Base-by-base conservation (phyloP, 1,140 invertebrate species). In the Bombus pascuorum region DNA sequence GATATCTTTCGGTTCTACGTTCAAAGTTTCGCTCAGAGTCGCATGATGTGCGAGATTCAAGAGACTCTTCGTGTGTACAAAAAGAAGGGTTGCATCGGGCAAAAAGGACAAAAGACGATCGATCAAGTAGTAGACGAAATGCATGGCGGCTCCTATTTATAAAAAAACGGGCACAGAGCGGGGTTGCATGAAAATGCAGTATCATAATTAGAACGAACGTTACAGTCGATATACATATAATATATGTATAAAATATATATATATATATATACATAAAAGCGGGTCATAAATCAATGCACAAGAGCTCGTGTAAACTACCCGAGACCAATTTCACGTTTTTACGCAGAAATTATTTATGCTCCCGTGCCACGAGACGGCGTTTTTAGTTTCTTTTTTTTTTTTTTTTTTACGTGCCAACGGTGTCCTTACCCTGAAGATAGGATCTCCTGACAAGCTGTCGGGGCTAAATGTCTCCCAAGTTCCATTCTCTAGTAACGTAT, bases 401-500 rank as follows among this genome's bases (percentile, higher is more conserved):
- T 86, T 72, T 53, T 62, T 73, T 75, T 90, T 88, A 90, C 89
- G 89, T 90, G 89, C 88, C 81, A 87, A 66, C 77, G 75, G 66
- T 90, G 72, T 90, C 73, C 95, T 96, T 96, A 96, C 95, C 95
- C 95, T 95, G 92, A 95, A 95, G 91, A 95, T 92, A 93, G 92
- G 95, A 93, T 95, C 95, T 93, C 95, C 96, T 92, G 94, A 94
- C 90, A 96, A 93, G 91, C 94, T 95, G 91, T 95, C 94, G 89
- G 95, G 95, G 93, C 94, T 95, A 95, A 96, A 96, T 93, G 93
- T 96, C 94, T 96, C 96, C 96, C 96, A 97, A 91, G 95, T 95
- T 91, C 96, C 96, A 94, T 96, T 96, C 91, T 96, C 96, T 91
- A 96, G 94, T 92, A 96, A 95, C 86, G 95, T 95, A 95, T 96